Evolutionary conservation across 1,140 invertebrate genomes (phyloP).

Genomic region (Hyles euphorbiae): DNA sequence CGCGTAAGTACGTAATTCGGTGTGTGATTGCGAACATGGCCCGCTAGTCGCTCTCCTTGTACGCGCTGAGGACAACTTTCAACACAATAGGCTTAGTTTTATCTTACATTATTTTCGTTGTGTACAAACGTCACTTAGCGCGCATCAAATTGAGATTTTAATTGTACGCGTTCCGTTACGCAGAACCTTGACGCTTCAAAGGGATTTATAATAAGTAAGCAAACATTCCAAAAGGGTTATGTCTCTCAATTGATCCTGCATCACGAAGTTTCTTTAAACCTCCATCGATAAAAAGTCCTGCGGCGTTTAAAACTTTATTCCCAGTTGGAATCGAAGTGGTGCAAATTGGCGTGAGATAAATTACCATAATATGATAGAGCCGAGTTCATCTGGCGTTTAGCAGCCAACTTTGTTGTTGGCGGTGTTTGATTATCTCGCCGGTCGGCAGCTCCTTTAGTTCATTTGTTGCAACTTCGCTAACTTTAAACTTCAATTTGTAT

Average conservation of each 20-base stretch:
- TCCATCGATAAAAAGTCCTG: constrained; percentile 35
- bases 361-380: constrained; percentile 48
- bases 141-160: constrained; percentile 26
- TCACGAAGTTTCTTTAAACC: constrained; percentile 22
- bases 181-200: constrained; percentile 26
- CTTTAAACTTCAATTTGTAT: constrained; percentile 36
- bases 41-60: constrained; percentile 26
- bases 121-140: constrained; percentile 48
- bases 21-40: constrained; percentile 61
- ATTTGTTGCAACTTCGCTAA: constrained; percentile 37
- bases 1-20: constrained; percentile 63
- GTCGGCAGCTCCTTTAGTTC: constrained; percentile 39
- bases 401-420: constrained; percentile 30
- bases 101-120: constrained; percentile 51
- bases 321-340: constrained; percentile 39
- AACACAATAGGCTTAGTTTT: constrained; percentile 63
- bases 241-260: constrained; percentile 30
- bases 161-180: constrained; percentile 11
- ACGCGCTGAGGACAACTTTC: constrained; percentile 48
- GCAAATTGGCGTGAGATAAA: constrained; percentile 50
- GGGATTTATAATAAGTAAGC: constrained; percentile 20
- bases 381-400: constrained; percentile 55
- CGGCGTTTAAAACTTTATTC: constrained; percentile 29
- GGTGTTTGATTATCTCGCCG: constrained; percentile 47
- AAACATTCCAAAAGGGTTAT: constrained; percentile 29